Conservation (phyloP, 2,113 vertebrate genomes). For the Tauraco erythrolophus region DNA sequence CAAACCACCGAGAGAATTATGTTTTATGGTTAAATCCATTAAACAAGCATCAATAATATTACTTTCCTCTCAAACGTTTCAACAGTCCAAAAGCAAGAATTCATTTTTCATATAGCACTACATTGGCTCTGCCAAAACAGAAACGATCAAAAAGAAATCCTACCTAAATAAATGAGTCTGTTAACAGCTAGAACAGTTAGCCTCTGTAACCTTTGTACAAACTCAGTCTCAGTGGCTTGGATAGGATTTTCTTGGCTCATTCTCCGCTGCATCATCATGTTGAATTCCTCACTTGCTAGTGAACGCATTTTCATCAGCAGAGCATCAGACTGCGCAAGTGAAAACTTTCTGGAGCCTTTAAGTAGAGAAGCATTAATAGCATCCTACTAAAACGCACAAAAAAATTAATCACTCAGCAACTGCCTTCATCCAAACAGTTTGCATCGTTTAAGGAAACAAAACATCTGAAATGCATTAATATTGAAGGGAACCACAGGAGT, state of each 20-base stretch:
- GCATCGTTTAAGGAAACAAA: background rate
- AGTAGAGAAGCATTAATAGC: slow-evolving; percentile 5
- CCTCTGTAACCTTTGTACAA: slow-evolving; percentile 91
- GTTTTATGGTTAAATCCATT: background rate
- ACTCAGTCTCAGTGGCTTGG: slow-evolving; percentile 88
- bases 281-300: slow-evolving; percentile 92
- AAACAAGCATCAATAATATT: background rate
- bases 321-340: slow-evolving; percentile 88
- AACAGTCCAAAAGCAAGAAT: background rate
- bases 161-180: slow-evolving; percentile 93
- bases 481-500: background rate
- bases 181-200: slow-evolving; percentile 91
- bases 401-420: background rate
- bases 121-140: background rate
- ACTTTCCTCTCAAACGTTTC: background rate
- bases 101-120: background rate
- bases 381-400: background rate
- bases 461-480: background rate
- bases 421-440: background rate
- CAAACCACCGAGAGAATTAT: background rate
- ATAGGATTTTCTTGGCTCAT: slow-evolving; percentile 95
- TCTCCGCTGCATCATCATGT: slow-evolving; percentile 91
- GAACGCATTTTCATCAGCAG: slow-evolving; percentile 92
- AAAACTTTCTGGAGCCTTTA: slow-evolving; percentile 85
- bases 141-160: background rate